A percentile compares a stretch with the other conserved stretches of the same genome.
Evolutionary conservation across 2,888 invertebrate genomes (phyloP).

Genomic region (Timema cristinae): DNA sequence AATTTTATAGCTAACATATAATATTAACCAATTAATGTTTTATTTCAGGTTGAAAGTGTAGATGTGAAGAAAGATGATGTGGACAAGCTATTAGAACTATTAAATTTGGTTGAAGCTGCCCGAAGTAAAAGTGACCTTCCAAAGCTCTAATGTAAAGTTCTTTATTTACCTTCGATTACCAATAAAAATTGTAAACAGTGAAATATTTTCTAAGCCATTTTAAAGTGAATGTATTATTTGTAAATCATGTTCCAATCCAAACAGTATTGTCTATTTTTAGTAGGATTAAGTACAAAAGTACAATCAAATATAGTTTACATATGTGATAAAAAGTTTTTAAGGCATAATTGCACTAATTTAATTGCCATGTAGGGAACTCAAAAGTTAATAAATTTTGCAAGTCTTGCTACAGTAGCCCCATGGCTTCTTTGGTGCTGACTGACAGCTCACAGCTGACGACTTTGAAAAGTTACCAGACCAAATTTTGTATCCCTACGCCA

Average conservation of each 20-base stretch:
- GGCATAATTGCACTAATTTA: too few species aligned
- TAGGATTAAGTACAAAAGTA: too few species aligned
- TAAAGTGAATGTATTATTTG: background rate
- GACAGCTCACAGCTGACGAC: too few species aligned
- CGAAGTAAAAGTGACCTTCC: constrained; percentile 37
- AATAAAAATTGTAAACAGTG: background rate
- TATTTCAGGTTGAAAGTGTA: constrained; percentile 51
- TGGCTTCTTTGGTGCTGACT: too few species aligned
- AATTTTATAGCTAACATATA: too few species aligned
- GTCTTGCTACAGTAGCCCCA: too few species aligned
- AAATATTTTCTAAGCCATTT: background rate
- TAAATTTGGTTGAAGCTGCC: constrained; percentile 60
- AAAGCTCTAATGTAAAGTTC: background rate
- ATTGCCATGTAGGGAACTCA: too few species aligned
- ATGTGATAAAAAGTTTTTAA: too few species aligned
- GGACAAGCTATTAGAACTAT: constrained; percentile 56
- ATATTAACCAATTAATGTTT: background rate
- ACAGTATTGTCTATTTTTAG: background rate
- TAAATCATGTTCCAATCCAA: background rate
- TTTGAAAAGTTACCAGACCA: too few species aligned
- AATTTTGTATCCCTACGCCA: too few species aligned
- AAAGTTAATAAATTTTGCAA: too few species aligned
- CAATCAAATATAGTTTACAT: too few species aligned
- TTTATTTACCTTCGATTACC: background rate
- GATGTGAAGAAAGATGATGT: constrained; percentile 54